Evolutionary conservation across 2,888 invertebrate genomes (phyloP).

Genomic region (Rhamnusium bicolor): DNA sequence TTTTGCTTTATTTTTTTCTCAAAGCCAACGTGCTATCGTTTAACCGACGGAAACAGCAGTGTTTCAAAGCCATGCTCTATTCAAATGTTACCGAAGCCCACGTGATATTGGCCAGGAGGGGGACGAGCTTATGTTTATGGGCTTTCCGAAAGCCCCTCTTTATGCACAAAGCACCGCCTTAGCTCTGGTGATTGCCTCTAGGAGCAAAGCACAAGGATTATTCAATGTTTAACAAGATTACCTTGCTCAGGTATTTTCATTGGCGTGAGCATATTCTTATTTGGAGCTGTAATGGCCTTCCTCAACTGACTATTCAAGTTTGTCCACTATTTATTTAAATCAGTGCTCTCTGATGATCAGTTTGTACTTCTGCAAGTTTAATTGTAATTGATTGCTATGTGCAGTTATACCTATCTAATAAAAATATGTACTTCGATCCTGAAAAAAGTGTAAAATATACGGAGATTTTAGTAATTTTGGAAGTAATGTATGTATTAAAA

Average conservation of each 20-base stretch:
- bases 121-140: constrained; percentile 31
- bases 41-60: constrained; percentile 33
- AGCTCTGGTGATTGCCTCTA: background rate
- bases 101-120: constrained; percentile 38
- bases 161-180: constrained; percentile 22
- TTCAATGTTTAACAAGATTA: background rate
- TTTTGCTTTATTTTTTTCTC: constrained; percentile 19
- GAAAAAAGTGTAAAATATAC: too few relatives aligned
- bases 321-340: background rate
- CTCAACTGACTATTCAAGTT: background rate
- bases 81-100: constrained; percentile 41
- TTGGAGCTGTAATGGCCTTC: background rate
- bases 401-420: too few relatives aligned
- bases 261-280: background rate
- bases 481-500: too few relatives aligned
- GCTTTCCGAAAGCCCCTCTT: constrained; percentile 11
- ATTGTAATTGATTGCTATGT: too few relatives aligned
- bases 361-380: background rate
- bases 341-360: background rate
- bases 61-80: constrained; percentile 40
- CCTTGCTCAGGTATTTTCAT: background rate
- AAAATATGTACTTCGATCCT: too few relatives aligned
- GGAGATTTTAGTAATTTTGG: too few relatives aligned
- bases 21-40: background rate
- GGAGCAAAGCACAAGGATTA: background rate